Base-by-base conservation (phyloP, 2,888 invertebrate species). In the Eudasyphora cyanicolor region DNA sequence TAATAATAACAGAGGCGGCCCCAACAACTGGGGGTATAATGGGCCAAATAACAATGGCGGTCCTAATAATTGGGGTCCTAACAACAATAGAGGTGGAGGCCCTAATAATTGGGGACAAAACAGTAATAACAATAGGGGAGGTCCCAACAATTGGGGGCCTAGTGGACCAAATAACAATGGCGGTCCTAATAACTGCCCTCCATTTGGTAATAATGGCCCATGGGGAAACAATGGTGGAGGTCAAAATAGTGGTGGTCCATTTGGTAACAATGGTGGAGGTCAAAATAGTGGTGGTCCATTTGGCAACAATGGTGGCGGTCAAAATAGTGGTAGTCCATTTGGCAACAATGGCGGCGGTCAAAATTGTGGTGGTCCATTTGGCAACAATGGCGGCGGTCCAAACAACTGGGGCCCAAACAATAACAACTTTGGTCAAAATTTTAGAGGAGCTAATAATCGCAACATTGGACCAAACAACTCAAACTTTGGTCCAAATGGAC, bases 71-170 rank as follows among this genome's bases (percentile, higher is more conserved):
- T 60, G 0, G 77, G 57, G 45, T 12, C 35, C 35, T 64, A 60
- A n/a, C 6, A 82, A 64, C 19, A 78, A 78, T 35, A 70, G 62
- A n/a, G n/a, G n/a, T n/a, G n/a, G n/a, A n/a, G 71, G 75, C 17
- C 75, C 82, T 12, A 76, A 69, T 17, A 69, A 45, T 32, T 54
- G 73, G 78, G 45, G 70, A 42, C 62, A 54, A 7, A 67, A 64
- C n/a, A 76, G 42, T 42, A 73, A 73, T 17, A 27, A 42, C 14
- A 27, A 29, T 10, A n/a, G 49, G 6, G 29, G 62, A 5, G 69
- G 79, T 0, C 70, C 77, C 0, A 82, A 74, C 32, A 73, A 27
- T 29, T 17, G 45, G 12, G 74, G 57, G 1, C 69, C 54, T 45
- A n/a, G 49, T n/a, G 57, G 76, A 27, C 76, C 81, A 4, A 57